A percentile compares a stretch with the other conserved stretches of the same genome.
Evolutionary conservation across 37 sponge, comb jelly and placozoan genomes (phyloP).

Genomic region (Dysidea cf. avara): DNA sequence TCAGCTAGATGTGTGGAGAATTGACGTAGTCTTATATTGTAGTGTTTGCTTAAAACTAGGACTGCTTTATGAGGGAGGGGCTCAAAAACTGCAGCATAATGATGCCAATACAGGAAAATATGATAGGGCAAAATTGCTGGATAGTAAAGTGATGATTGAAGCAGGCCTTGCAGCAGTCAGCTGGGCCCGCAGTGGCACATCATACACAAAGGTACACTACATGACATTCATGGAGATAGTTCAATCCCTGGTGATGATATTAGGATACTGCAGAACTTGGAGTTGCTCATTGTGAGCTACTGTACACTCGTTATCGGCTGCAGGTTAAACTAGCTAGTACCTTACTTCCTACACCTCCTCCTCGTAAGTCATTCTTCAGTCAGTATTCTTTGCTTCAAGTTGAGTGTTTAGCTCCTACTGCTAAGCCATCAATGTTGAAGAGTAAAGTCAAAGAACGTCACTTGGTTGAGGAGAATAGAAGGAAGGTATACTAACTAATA

Average conservation of each 20-base stretch:
- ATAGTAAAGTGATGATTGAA: slow-evolving; percentile 15
- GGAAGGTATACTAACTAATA: slow-evolving; percentile 12
- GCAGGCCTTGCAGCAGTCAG: slow-evolving; percentile 14
- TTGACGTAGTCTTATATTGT: slow-evolving; percentile 58
- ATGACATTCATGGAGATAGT: no score
- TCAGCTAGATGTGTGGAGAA: slow-evolving; percentile 34
- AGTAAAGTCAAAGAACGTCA: slow-evolving; percentile 51
- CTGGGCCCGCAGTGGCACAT: background rate
- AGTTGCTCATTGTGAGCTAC: slow-evolving; percentile 50
- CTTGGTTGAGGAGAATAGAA: slow-evolving; percentile 18
- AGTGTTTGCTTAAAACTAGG: slow-evolving; percentile 43
- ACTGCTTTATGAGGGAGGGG: slow-evolving; percentile 46
- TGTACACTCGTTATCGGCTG: slow-evolving; percentile 29
- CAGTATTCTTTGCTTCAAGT: background rate
- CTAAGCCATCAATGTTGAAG: slow-evolving; percentile 52
- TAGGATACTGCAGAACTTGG: slow-evolving; percentile 10
- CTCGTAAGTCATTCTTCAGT: slow-evolving; percentile 18
- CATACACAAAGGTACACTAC: no score
- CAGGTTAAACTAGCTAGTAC: slow-evolving; percentile 62
- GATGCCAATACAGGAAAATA: background rate
- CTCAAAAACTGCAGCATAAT: background rate
- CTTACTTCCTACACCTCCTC: slow-evolving; percentile 63
- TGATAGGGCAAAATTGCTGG: slow-evolving; percentile 28
- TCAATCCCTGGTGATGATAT: no score
- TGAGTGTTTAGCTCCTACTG: background rate